Evolutionary conservation across 2,113 vertebrate species (phyloP), one percentile per base, ranked within the genome.

Genomic region (Butorides virescens): DNA sequence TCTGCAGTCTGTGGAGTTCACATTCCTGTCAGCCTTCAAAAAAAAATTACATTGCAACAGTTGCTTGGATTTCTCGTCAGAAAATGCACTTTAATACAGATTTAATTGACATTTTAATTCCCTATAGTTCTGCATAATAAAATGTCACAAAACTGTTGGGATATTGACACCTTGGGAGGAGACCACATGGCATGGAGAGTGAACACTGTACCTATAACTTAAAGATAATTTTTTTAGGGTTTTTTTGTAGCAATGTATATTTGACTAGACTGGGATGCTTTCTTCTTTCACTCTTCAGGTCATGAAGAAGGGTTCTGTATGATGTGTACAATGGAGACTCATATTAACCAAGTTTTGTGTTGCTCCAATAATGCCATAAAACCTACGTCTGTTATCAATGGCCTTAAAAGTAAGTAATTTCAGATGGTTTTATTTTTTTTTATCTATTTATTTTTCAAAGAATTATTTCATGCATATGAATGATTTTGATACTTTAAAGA

Each of bases 251-350:
- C 58, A 55, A 9, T 62, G 8, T 66, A 2, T 29, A 3, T 74
- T 77, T 90, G 63, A 70, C 68, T 90, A 32, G 83, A 61, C 20
- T 78, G 68, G 25, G 63, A 36, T 71, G 23, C 47, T 94, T 46
- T 91, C 10, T 81, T 92, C 34, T 94, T 39, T 87, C 62, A 1
- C 89, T 82, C 79, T 97, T 65, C 90, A 99, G 99, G 99, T 98
- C 98, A 98, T 2, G 98, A 98, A 71, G 98, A 99, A 85, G 99
- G 98, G 5, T 99, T 99, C 95, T 99, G 99, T 96, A 99, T 99
- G 99, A 99, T 99, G 99, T 99, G 99, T 79, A 99, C 98, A 2
- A 99, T 99, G 99, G 99, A 99, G 95, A 98, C 99, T 73, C 99
- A 99, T 91, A 98, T 99, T 88, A 99, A 98, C 94, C 99, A 99